Evolutionary conservation across 2,888 invertebrate genomes (phyloP).

Genomic region (Scaptomyza cyrtandrae): DNA sequence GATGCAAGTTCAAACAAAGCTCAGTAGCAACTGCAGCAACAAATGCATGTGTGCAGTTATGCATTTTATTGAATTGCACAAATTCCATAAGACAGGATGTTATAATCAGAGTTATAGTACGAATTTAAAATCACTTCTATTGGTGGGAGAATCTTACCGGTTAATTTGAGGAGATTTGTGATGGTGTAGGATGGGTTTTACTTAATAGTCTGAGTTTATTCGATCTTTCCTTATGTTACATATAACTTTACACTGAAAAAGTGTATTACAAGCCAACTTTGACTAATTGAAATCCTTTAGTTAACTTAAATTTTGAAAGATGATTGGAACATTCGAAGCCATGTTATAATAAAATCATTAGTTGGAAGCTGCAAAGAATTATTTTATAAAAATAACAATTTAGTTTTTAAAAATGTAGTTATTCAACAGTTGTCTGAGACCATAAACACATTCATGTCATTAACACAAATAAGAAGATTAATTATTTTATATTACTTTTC

Average conservation of each 20-base stretch:
- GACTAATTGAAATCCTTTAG: too few relatives aligned
- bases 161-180: not conserved
- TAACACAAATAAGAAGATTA: not conserved
- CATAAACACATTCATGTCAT: not conserved
- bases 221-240: too few relatives aligned
- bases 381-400: not conserved
- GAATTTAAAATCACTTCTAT: not conserved
- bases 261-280: too few relatives aligned
- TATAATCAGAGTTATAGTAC: not conserved
- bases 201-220: too few relatives aligned
- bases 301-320: too few relatives aligned
- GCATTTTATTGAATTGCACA: conserved; percentile 4
- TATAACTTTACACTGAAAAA: too few relatives aligned
- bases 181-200: not conserved
- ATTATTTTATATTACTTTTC: conserved; percentile 20
- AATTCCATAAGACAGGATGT: conserved; percentile 17
- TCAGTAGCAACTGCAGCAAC: conserved; percentile 11
- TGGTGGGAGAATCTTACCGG: not conserved
- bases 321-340: too few relatives aligned
- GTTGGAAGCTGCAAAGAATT: not conserved
- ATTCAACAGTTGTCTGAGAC: not conserved
- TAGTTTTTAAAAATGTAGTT: too few relatives aligned
- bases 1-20: conserved; percentile 19
- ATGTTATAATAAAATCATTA: not conserved
- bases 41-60: not conserved